Evolutionary conservation across 2,888 invertebrate species (phyloP), one percentile per base, ranked within the genome.

Genomic region (Sarcophaga variegata): DNA sequence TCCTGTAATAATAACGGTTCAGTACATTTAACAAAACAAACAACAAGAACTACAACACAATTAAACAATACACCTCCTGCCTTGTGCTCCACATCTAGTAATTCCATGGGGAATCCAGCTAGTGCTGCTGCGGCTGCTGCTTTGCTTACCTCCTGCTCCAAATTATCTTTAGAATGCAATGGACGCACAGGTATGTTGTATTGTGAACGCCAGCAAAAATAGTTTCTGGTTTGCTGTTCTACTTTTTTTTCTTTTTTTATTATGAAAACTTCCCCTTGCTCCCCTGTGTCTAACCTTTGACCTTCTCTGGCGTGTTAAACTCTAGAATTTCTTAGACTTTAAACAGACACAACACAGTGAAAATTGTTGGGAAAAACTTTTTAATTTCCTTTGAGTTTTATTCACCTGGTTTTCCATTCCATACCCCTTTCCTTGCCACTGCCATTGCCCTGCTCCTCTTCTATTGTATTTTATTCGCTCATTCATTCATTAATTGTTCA

Each of bases 151-250:
- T 88, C 91, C 77, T 89, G 91, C 89, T 89, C 91, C 88, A 91
- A 92, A 90, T 89, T 92, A 90, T 90, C 92, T 89, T 94, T 95
- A 90, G 96, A 96, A 93, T 94, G 95, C 90, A 93, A 91, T 89
- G 95, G 95, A 89, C 94, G 96, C 91, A 94, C 96, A 94, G 96
- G 96, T 96, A 93, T 94, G 91, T 91, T 90, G 89, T 69, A 49
- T 54, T 54, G 12, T 54, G 54, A 5, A 17, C 17, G 54, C 54
- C 12, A 54, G 54, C 76, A 76, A 77, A 70, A 78, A 75, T 76
- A 75, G 78, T 75, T 83, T 76, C 17, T 71, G 62, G 25, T 66
- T 20, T 81, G 27, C 70, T 66, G 10, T 72, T 62, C 74, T 49
- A 25, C 2, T 12, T 64, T n/a, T 27, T 45, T 54, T n/a, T 20